Percentiles rank a stretch among this genome's conserved stretches.
Conservation (phyloP, 2,113 vertebrate species). For the Tachuris rubrigastra region DNA sequence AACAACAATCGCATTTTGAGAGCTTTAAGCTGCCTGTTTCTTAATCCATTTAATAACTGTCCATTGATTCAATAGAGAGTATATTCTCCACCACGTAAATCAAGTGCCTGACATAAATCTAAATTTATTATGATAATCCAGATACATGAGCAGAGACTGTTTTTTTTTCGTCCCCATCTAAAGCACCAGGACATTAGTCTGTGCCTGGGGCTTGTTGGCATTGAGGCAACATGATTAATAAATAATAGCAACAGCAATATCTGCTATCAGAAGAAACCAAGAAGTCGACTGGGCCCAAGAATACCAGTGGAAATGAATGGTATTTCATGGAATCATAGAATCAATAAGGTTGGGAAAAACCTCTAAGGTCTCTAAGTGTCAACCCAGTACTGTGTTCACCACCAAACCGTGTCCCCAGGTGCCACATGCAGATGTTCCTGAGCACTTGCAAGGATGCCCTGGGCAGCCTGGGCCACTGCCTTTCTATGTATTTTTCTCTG, state of each 20-base stretch:
- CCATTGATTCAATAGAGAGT: background rate
- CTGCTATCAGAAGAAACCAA: background rate
- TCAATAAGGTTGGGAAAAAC: background rate
- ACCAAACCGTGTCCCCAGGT: rapidly evolving
- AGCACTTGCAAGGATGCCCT: background rate
- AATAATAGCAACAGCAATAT: background rate
- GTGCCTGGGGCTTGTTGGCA: background rate
- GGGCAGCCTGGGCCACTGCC: background rate
- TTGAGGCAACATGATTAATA: background rate
- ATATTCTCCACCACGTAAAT: background rate
- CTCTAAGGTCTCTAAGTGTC: background rate
- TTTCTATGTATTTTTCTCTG: background rate
- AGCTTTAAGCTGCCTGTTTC: constrained; percentile 11
- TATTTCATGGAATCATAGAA: background rate
- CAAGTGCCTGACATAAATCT: background rate
- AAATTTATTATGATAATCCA: background rate
- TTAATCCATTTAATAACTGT: constrained; percentile 45
- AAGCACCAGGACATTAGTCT: background rate
- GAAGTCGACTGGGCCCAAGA: background rate
- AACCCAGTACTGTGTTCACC: background rate
- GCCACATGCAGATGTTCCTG: rapidly evolving
- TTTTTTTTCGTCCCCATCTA: background rate
- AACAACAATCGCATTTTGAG: background rate
- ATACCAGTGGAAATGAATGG: background rate
- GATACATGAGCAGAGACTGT: background rate